Base-by-base conservation (phyloP, 2,797 vertebrate species). In the Staurois parvus region DNA sequence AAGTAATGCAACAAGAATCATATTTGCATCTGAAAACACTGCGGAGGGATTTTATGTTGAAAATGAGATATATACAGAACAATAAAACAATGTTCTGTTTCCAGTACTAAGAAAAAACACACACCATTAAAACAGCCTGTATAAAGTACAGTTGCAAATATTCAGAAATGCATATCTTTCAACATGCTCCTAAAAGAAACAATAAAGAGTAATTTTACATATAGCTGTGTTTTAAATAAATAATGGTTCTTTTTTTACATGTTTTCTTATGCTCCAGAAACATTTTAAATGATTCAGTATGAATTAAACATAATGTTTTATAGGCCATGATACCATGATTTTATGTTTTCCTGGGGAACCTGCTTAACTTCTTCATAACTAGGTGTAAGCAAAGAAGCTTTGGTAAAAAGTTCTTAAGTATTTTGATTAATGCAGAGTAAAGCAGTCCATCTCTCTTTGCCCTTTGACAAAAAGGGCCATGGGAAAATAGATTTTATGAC, bases 231-330 rank as follows among this genome's bases (percentile, higher is more conserved):
- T 48, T 15, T 3, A 15, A 48, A 19, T 3, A 48, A 15, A 48
- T 15, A 48, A 42, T 42, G 1, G 40, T 48, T 48, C 17, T 48
- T 45, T 48, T 17, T 17, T 48, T 56, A 3, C 88, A 42, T 52
- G 90, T 91, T 81, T 87, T 85, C 69, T 90, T 87, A 89, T 81
- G 40, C 76, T 88, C 85, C 90, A 90, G 88, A 79, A 29, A 86
- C 70, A 85, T 88, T 90, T 88, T 17, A 85, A 80, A 72, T 84
- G 87, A 91, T 91, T 89, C 52, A 7, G 52, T 59, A 59, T 24
- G 21, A 6, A 59, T 59, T 24, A 59, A 24, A 59, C 8, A 59
- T 24, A 59, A 24, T 56, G 52, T 1, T 19, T 56, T 8, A 21
- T 24, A 59, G 21, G 52, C 7, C 11, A 59, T 24, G 5, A 24